Percentiles rank a stretch among this genome's conserved stretches.
These are phyloP conservation scores for Macaria liturata DNA, from an alignment of 2,888 invertebrate species.

Conservation along the genomic window DNA sequence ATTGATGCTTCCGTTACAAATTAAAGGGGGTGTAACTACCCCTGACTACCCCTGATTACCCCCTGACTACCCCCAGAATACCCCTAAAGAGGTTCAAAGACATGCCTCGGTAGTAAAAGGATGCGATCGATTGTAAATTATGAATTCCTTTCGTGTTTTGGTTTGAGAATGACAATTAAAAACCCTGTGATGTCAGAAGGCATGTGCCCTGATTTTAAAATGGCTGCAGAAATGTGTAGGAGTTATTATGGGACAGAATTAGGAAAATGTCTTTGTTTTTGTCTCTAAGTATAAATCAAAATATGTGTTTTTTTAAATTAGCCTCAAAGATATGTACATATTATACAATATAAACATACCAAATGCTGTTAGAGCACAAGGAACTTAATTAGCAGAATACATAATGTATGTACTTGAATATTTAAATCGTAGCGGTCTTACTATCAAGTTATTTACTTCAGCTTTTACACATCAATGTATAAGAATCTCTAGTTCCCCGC, in stretches of 20 bases:
- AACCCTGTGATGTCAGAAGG: conserved; percentile 22
- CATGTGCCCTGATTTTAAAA: background rate
- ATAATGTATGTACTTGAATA: no score
- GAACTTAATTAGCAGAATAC: no score
- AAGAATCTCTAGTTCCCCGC: background rate
- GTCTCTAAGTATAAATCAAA: no score
- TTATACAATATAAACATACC: no score
- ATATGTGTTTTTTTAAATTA: no score
- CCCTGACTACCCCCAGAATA: background rate
- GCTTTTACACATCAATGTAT: no score
- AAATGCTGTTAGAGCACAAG: no score
- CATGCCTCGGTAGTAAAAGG: conserved; percentile 52
- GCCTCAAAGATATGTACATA: no score
- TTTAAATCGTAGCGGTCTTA: no score
- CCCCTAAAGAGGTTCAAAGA: conserved; percentile 48
- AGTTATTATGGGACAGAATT: no score
- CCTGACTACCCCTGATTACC: conserved; percentile 19
- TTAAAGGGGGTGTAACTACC: conserved; percentile 32
- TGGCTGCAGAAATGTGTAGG: background rate
- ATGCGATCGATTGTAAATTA: conserved; percentile 58
- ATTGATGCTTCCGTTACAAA: conserved; percentile 41
- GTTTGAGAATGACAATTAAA: conserved; percentile 35
- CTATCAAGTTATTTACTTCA: no score
- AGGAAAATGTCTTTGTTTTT: no score
- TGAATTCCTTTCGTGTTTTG: conserved; percentile 45